Evolutionary conservation across 2,113 vertebrate genomes (phyloP), one percentile per base, ranked within the genome.

Genomic region (Lophotis ruficrista): DNA sequence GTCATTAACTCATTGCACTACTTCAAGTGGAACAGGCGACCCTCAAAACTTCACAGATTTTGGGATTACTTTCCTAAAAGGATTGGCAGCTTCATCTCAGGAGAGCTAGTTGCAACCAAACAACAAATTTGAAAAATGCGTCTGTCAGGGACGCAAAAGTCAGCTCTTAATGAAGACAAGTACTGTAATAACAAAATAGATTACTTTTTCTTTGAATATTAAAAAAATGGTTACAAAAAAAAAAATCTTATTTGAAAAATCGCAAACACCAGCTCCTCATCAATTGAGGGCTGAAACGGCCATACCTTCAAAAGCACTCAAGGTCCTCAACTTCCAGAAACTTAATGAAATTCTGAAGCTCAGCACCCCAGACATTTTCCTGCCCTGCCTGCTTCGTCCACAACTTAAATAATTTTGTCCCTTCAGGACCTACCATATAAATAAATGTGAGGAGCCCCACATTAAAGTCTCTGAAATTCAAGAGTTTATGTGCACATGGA

Each of bases 181-280:
- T 0, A 1, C 15, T 41, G 3, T 4, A 50, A 41, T 15, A 81
- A 69, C 7, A n/a, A 31, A 58, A 31, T 4, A 17, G 15, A 38
- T 17, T 1, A 8, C 1, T 82, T 58, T 22, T 62, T 33, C 43
- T 57, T 37, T 38, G 43, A 27, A 54, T 30, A 50, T 6, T 38
- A 16, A 31, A 51, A 50, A 70, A 33, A 43, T 9, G 27, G 7
- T 53, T 13, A 31, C 30, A 47, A 56, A 5, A 14, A 10, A 7
- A 43, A 23, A 12, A 6, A 7, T 5, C 5, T 27, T 13, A 12
- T 4, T 21, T 30, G 35, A 73, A 69, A 87, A 78, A 58, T 41
- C 41, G 48, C 18, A 8, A 76, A 76, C 11, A 68, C 2, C 9
- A 80, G 12, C 6, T 47, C 17, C 27, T 48, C 41, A 54, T 10